phyloP scores from a whole-genome alignment of 2,797 vertebrate genomes.

The Cirrhinus molitorella region DNA sequence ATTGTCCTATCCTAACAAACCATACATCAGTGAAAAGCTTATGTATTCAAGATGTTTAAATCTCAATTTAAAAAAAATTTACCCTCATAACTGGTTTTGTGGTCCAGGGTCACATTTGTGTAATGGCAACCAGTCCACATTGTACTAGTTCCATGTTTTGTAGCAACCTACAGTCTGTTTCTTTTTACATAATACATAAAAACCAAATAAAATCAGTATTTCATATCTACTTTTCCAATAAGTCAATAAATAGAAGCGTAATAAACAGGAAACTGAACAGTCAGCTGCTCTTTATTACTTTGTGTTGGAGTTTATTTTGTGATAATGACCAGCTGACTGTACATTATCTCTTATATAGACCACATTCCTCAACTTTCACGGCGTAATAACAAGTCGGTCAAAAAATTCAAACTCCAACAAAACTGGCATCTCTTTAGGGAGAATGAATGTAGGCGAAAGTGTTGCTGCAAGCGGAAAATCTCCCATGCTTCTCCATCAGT shows the following conservation, averaged over 20 bases:
- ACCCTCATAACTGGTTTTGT: too few species aligned
- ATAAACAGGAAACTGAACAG: neutral
- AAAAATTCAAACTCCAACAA: conserved; percentile 10
- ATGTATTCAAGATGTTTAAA: too few species aligned
- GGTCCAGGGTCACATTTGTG: neutral
- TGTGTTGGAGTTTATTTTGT: neutral
- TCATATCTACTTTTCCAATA: neutral
- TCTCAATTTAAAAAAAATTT: too few species aligned
- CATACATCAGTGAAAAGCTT: too few species aligned
- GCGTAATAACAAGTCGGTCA: neutral
- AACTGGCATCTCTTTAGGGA: conserved; percentile 5
- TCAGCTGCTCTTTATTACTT: neutral
- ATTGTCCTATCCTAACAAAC: too few species aligned
- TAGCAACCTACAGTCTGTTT: neutral
- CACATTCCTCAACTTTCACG: neutral
- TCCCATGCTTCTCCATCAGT: conserved; percentile 24
- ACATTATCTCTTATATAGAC: neutral
- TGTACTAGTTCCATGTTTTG: neutral
- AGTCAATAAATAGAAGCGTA: neutral
- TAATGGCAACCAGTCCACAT: neutral
- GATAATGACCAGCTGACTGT: neutral
- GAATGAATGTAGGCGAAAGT: conserved; percentile 15
- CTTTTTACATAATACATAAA: neutral
- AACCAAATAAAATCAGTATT: neutral
- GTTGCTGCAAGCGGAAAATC: conserved; percentile 23